Percentiles rank a stretch among this genome's conserved stretches.
These are phyloP conservation scores for Artibeus jamaicensis DNA, from an alignment of 2,797 vertebrate genomes.

Conservation along the genomic window DNA sequence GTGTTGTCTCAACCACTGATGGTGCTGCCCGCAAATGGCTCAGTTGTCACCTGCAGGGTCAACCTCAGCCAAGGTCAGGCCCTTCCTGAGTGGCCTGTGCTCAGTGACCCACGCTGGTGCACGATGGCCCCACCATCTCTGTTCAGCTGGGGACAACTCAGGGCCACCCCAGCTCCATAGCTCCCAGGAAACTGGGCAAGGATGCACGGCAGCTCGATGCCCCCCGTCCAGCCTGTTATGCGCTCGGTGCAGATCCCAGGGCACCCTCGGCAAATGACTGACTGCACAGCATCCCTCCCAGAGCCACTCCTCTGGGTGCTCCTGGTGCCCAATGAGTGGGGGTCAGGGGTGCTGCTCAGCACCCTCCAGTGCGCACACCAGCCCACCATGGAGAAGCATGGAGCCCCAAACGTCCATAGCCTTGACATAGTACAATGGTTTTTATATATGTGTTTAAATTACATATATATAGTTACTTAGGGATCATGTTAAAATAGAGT, in stretches of 20 bases:
- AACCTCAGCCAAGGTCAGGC: neutral
- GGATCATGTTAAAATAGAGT: neutral
- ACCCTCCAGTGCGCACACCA: neutral
- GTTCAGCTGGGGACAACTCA: neutral
- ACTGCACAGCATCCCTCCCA: neutral
- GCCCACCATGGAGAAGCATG: neutral
- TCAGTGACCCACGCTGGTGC: neutral
- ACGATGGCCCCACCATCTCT: neutral
- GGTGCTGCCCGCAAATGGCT: neutral
- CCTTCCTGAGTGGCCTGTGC: neutral
- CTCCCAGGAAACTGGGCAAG: neutral
- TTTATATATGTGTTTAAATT: neutral
- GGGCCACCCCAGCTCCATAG: neutral
- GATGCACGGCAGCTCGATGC: neutral
- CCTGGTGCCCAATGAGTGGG: neutral
- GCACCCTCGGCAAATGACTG: neutral
- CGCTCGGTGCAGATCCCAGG: neutral
- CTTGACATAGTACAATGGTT: neutral
- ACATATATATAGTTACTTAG: neutral
- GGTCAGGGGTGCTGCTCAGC: neutral
- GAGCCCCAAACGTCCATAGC: fast-evolving
- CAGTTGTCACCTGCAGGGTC: neutral
- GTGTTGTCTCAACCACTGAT: neutral
- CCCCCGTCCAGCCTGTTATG: neutral
- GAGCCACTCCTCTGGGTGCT: neutral